These are phyloP conservation scores for Rhinoderma darwinii DNA, from an alignment of 2,113 vertebrate genomes.

Conservation along the genomic window DNA sequence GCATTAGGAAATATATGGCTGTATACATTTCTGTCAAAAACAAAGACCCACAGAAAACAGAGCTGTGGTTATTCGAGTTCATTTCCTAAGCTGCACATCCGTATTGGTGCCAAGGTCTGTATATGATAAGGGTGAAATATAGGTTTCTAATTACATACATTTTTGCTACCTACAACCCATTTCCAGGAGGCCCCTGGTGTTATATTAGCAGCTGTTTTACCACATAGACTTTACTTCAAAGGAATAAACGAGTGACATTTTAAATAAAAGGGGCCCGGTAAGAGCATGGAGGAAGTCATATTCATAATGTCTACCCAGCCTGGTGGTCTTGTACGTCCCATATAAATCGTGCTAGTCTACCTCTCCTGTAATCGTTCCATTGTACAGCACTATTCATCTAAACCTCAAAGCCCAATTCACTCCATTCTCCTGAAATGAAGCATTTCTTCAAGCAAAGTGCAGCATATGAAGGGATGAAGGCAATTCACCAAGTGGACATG, in stretches of 20 bases:
- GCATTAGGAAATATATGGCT: not conserved
- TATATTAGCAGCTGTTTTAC: not conserved
- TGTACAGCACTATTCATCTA: not conserved
- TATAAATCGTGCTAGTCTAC: not conserved
- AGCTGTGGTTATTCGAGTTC: not conserved
- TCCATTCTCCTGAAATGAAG: not conserved
- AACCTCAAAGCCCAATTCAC: not conserved
- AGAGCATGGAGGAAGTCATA: not conserved
- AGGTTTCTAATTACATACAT: slow-evolving; percentile 9
- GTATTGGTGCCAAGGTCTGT: not conserved
- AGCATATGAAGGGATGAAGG: not conserved
- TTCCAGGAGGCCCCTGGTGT: slow-evolving; percentile 16
- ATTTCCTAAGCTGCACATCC: not conserved
- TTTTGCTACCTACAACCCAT: slow-evolving; percentile 36
- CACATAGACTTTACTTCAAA: slow-evolving; percentile 19
- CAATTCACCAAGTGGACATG: no score
- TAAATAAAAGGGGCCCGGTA: not conserved
- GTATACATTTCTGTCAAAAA: slow-evolving; percentile 24
- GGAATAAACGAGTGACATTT: not conserved
- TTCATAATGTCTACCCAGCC: not conserved
- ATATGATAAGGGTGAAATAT: slow-evolving; percentile 8
- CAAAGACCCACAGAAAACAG: not conserved
- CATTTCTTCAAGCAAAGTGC: not conserved
- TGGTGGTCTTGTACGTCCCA: slow-evolving; percentile 27
- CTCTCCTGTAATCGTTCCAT: not conserved